Conservation (phyloP, 1,140 invertebrate species). For the Potamilus streckersoni region DNA sequence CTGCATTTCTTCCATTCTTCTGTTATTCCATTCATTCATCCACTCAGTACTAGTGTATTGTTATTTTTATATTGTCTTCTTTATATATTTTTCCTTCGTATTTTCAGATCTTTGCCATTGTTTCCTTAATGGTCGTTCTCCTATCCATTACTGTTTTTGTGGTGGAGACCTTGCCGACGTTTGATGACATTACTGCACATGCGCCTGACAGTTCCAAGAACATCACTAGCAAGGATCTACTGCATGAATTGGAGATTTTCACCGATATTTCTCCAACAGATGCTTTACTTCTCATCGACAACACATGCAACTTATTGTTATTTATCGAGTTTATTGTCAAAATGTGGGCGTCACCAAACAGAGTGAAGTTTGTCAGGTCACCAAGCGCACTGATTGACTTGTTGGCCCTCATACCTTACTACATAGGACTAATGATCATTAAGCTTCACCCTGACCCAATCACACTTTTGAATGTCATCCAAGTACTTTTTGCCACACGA, state of each 20-base stretch:
- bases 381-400: conserved; percentile 43
- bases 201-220: conserved; percentile 10
- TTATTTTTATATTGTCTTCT: background rate
- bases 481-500: conserved; percentile 41
- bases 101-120: conserved; percentile 41
- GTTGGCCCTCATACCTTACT: conserved; percentile 50
- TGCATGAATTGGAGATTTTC: conserved; percentile 33
- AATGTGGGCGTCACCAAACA: conserved; percentile 56
- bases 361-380: conserved; percentile 56
- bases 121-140: conserved; percentile 35
- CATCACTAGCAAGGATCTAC: conserved; percentile 23
- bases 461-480: conserved; percentile 33
- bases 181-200: conserved; percentile 23
- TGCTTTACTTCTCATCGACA: conserved; percentile 34
- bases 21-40: too few species aligned
- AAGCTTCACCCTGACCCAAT: conserved; percentile 41
- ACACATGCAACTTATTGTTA: conserved; percentile 37
- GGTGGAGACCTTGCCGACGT: conserved; percentile 40
- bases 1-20: too few species aligned
- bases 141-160: conserved; percentile 42
- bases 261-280: conserved; percentile 19
- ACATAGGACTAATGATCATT: conserved; percentile 64
- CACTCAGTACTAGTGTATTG: background rate
- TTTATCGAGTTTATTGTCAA: conserved; percentile 51
- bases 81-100: conserved; percentile 4